Base-by-base conservation (phyloP, 1,140 invertebrate genomes). In the Akabosia matsudoensis region DNA sequence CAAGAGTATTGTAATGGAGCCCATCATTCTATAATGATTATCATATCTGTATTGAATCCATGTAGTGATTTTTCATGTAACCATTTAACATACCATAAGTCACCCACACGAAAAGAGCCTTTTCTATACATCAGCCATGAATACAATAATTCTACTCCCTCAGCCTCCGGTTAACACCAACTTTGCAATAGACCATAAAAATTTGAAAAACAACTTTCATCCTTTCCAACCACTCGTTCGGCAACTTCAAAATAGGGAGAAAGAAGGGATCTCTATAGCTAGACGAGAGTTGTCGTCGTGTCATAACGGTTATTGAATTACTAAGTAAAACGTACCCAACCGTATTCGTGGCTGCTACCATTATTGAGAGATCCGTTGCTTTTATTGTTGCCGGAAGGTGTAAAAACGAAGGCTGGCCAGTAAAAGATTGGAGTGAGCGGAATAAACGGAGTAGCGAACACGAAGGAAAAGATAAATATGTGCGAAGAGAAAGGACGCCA, bases 351-450 rank as follows among this genome's bases (percentile, higher is more conserved):
- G n/a, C n/a, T n/a, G n/a, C n/a, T n/a, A n/a, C n/a, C n/a, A n/a
- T n/a, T n/a, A n/a, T 30, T n/a, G 18, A 72, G 45, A 72, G 31
- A 37, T 14, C 70, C 70, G 33, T 67, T 67, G n/a, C n/a, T 67
- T 67, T 67, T 67, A 67, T 67, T 67, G 28, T 31, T 67, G 61
- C 74, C 74, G 54, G 56, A 30, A 76, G 75, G 75, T 76, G 75
- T 18, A 22, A 74, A 74, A 34, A 26, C 37, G 56, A 75, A 70
- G 61, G 45, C 24, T 75, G 74, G 37, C 64, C 67, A 51, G 64
- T 16, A 33, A 33, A n/a, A n/a, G n/a, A n/a, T n/a, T n/a, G n/a
- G n/a, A n/a, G n/a, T n/a, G n/a, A n/a, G n/a, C n/a, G n/a, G n/a
- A n/a, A n/a, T n/a, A n/a, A n/a, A n/a, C n/a, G n/a, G n/a, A n/a